Base-by-base conservation (phyloP, 2,888 invertebrate genomes). In the Lordiphosa andalusiaca region DNA sequence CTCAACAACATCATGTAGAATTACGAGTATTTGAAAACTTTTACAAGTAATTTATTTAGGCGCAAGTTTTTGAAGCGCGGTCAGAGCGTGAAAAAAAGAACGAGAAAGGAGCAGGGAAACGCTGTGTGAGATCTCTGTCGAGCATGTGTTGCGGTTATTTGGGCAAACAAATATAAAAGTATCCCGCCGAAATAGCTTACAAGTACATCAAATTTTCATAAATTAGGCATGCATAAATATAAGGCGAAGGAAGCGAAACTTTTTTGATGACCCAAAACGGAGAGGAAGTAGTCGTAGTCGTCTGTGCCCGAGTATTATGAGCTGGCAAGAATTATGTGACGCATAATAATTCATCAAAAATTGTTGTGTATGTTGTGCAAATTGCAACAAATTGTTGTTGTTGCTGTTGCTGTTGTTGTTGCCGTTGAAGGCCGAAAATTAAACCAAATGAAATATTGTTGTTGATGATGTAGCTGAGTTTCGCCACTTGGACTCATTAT, bases 21-120 rank as follows among this genome's bases (percentile, higher is more conserved):
- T 84, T 80, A 84, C 82, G 84, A 80, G 80, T 78, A 81, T 81
- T 81, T 81, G 82, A 81, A 81, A 81, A 81, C 82, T 81, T 81
- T 81, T 74, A 70, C 71, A 84, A 81, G 84, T 81, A 81, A 81
- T 84, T 81, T 81, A 78, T 81, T 84, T 81, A 84, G 81, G 80
- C 84, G 78, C 70, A 80, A 84, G 76, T 78, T 78, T 63, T 73
- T 75, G 65, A 66, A 73, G 63, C 77, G 65, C 64, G 64, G 78
- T 69, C 75, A 71, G 70, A 70, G 67, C 63, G 59, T 63, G 59
- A 63, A 51, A 62, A 61, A 40, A 23, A 39, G 50, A 35, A 42
- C 12, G 21, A 13, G 33, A 9, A 37, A 47, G 39, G 37, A 40
- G n/a, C n/a, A n/a, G 41, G 33, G 16, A 21, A 25, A 42, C 21